Percentiles rank a stretch among this genome's conserved stretches.
These are phyloP conservation scores for Tokudaia muenninki DNA, from an alignment of 2,797 vertebrate genomes.

Conservation along the genomic window DNA sequence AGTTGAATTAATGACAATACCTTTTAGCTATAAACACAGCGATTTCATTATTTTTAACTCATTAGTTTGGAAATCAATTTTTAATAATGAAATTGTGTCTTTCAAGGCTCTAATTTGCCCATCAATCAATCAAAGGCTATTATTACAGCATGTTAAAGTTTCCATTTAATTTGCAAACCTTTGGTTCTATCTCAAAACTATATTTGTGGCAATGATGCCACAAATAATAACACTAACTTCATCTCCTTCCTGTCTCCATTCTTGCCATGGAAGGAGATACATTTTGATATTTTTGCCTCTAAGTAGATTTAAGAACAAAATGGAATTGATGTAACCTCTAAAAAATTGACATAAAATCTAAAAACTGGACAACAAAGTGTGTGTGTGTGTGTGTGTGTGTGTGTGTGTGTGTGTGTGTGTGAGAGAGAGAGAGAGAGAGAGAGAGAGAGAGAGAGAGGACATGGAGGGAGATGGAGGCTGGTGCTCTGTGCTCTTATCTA, in stretches of 20 bases:
- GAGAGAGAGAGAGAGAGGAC: background rate
- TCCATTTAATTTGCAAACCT: background rate
- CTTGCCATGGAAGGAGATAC: background rate
- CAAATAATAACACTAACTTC: background rate
- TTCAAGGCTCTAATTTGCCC: background rate
- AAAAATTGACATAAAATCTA: background rate
- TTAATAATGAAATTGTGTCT: slow-evolving; percentile 42
- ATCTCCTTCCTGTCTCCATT: background rate
- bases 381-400: slow-evolving; percentile 31
- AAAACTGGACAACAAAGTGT: background rate
- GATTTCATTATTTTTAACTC: slow-evolving; percentile 26
- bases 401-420: background rate
- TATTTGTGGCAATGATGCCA: background rate
- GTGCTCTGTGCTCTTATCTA: background rate
- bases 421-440: background rate
- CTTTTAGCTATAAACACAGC: slow-evolving; percentile 2
- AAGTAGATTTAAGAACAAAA: background rate
- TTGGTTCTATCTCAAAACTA: background rate
- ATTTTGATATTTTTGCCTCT: background rate
- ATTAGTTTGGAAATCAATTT: slow-evolving; percentile 50
- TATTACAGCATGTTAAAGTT: background rate
- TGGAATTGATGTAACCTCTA: background rate
- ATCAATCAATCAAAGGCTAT: background rate
- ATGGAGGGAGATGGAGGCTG: background rate
- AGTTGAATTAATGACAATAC: slow-evolving; percentile 6